Conservation (phyloP, 2,113 vertebrate genomes). For the Cygnus buccinator region DNA sequence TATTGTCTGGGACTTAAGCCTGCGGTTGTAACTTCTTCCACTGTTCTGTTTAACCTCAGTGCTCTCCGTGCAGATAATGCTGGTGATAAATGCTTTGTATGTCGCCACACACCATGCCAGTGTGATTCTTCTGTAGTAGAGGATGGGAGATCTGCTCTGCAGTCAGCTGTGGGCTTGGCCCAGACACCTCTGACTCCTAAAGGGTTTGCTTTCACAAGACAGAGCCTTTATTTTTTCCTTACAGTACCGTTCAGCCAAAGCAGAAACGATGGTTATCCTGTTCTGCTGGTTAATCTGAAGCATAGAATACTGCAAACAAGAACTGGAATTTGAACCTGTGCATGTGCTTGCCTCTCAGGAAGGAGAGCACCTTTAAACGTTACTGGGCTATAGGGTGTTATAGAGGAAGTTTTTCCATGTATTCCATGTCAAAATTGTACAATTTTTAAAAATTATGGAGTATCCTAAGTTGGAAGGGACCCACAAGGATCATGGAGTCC, state of each 20-base stretch:
- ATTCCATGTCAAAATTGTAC: background rate
- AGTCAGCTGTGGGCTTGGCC: accelerated
- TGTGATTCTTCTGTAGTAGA: accelerated
- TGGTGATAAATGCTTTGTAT: accelerated
- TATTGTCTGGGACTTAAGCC: background rate
- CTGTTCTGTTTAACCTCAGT: accelerated
- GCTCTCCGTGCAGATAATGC: background rate
- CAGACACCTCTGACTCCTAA: accelerated
- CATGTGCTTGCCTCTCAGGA: background rate
- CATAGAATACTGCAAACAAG: accelerated
- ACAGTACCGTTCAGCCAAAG: accelerated
- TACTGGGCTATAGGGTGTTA: background rate
- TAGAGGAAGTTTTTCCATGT: background rate
- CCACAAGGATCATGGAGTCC: too few relatives aligned
- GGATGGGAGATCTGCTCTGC: background rate
- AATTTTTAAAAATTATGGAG: background rate
- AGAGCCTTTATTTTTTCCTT: accelerated
- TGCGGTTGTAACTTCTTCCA: accelerated
- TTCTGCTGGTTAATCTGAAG: background rate
- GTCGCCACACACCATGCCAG: accelerated
- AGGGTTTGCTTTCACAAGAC: background rate
- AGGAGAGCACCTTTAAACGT: accelerated
- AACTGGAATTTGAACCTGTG: background rate
- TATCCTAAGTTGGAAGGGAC: too few relatives aligned
- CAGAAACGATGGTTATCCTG: accelerated